Evolutionary conservation across 2,888 invertebrate species (phyloP).

Genomic region (Athalia rosae): DNA sequence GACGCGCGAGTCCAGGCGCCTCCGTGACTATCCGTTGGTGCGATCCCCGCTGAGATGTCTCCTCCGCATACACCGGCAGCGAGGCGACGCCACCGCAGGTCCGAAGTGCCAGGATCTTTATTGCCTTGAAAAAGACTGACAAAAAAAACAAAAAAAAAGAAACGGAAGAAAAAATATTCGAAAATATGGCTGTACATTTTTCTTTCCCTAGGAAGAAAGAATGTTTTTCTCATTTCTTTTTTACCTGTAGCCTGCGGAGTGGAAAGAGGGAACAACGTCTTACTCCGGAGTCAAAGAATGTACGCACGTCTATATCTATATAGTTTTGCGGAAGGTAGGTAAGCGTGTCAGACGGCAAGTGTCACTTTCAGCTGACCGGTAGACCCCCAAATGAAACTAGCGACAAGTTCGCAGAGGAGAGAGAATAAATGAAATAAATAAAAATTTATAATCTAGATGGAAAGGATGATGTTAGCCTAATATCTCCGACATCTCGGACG

Average conservation of each 20-base stretch:
- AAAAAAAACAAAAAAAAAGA: not conserved
- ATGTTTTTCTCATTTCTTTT: not conserved
- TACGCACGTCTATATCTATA: not conserved
- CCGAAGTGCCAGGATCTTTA: constrained; percentile 46
- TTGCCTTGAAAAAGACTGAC: constrained; percentile 29
- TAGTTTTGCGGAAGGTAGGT: constrained; percentile 37
- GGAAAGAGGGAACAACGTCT: constrained; percentile 3
- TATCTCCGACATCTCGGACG: constrained; percentile 25
- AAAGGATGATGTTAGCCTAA: constrained; percentile 2
- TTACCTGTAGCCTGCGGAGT: constrained; percentile 14
- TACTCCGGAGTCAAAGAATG: constrained; percentile 16
- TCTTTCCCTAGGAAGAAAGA: not conserved
- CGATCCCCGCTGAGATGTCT: constrained; percentile 55
- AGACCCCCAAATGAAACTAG: no score
- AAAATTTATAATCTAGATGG: constrained; percentile 3
- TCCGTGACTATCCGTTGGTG: constrained; percentile 40
- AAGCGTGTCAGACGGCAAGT: not conserved
- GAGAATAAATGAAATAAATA: no score
- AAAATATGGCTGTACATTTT: constrained; percentile 5
- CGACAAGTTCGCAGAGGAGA: no score
- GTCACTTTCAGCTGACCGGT: no score
- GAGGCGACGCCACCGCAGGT: constrained; percentile 28
- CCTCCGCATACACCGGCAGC: not conserved
- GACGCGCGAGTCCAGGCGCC: constrained; percentile 5
- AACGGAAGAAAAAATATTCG: not conserved